phyloP scores from a whole-genome alignment of 2,888 invertebrate genomes.

The Harpalus rufipes region DNA sequence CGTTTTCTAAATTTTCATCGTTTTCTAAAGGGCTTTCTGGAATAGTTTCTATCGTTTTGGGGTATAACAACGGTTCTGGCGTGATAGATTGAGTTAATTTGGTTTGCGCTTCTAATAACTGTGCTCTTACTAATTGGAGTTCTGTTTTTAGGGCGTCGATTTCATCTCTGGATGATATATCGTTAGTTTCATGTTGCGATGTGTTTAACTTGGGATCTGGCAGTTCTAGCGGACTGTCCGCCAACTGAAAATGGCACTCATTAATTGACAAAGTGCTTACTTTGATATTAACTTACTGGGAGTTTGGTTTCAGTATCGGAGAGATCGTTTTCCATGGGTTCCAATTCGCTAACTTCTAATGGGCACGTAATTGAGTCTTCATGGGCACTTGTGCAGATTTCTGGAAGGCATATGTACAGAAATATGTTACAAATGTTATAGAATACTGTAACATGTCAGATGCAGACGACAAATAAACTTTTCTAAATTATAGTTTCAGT shows the following conservation, averaged over 20 bases:
- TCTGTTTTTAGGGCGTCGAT: slow-evolving; percentile 75
- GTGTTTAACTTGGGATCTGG: slow-evolving; percentile 76
- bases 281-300: slow-evolving; percentile 72
- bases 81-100: slow-evolving; percentile 72
- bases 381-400: slow-evolving; percentile 79
- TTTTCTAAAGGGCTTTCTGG: slow-evolving; percentile 61
- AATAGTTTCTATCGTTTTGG: slow-evolving; percentile 61
- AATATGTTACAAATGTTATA: no score
- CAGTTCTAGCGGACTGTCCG: slow-evolving; percentile 76
- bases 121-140: slow-evolving; percentile 75
- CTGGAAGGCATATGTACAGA: slow-evolving; percentile 70
- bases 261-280: slow-evolving; percentile 25
- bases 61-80: slow-evolving; percentile 54
- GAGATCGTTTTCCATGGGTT: slow-evolving; percentile 79
- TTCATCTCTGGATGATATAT: slow-evolving; percentile 73
- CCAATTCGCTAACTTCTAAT: slow-evolving; percentile 80
- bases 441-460: no score
- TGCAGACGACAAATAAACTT: no score
- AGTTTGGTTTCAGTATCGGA: slow-evolving; percentile 76
- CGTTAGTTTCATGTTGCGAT: slow-evolving; percentile 74
- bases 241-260: slow-evolving; percentile 72
- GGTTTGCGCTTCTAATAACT: slow-evolving; percentile 75
- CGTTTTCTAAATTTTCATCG: slow-evolving; percentile 56
- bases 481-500: no score
- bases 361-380: slow-evolving; percentile 79